phyloP scores from a whole-genome alignment of 1,140 invertebrate species.

The Drosophila nasuta region DNA sequence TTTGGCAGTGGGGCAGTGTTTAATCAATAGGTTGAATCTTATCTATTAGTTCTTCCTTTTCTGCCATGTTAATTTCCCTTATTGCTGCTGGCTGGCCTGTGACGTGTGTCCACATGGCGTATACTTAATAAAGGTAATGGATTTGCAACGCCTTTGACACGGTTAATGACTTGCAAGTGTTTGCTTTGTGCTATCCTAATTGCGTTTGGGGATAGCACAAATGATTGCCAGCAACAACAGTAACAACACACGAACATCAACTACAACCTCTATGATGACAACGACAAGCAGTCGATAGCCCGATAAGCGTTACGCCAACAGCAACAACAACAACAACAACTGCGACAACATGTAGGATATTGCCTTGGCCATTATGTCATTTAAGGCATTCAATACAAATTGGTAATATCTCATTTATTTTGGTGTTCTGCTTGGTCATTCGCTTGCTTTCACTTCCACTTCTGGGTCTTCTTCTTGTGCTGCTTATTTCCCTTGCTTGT shows the following conservation, averaged over 20 bases:
- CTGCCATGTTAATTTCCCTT: slow-evolving; percentile 17
- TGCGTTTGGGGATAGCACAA: slow-evolving; percentile 61
- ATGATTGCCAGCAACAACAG: slow-evolving; percentile 15
- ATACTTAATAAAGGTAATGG: slow-evolving; percentile 72
- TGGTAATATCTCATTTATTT: slow-evolving; percentile 83
- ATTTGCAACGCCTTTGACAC: slow-evolving; percentile 68
- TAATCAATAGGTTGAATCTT: slow-evolving; percentile 9
- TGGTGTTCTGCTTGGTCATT: slow-evolving; percentile 46
- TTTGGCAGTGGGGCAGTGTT: neutral
- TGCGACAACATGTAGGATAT: slow-evolving; percentile 43
- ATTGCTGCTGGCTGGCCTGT: slow-evolving; percentile 13
- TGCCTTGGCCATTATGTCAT: slow-evolving; percentile 70
- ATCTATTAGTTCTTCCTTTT: slow-evolving; percentile 3
- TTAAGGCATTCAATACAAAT: slow-evolving; percentile 78
- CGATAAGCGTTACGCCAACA: slow-evolving; percentile 34
- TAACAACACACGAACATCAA: slow-evolving; percentile 13
- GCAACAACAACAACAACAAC: neutral
- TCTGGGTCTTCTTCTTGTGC: slow-evolving; percentile 4
- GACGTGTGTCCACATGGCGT: slow-evolving; percentile 50
- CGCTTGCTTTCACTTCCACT: slow-evolving; percentile 8
- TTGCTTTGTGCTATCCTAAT: slow-evolving; percentile 63
- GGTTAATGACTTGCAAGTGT: slow-evolving; percentile 75
- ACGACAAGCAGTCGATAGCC: slow-evolving; percentile 22
- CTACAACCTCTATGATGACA: neutral
- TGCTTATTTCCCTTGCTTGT: slow-evolving; percentile 37